These are phyloP conservation scores for Leucosticte australis DNA, from an alignment of 2,113 vertebrate genomes.

Conservation along the genomic window DNA sequence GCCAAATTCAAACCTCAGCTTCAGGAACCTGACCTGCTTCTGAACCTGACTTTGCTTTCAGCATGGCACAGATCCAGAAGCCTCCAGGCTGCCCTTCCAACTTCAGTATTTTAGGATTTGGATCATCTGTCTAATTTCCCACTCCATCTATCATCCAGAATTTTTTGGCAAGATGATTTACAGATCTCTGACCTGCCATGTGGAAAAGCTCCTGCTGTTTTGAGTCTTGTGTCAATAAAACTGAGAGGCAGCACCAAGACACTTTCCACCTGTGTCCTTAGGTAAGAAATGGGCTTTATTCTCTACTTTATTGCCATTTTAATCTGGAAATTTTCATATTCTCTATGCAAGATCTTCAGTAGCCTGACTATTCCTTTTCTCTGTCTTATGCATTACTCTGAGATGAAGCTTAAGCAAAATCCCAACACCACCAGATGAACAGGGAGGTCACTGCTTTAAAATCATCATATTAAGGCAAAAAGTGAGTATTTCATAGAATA, in stretches of 20 bases:
- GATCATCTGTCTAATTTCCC: not conserved
- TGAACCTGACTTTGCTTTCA: not conserved
- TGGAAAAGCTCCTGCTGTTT: not conserved
- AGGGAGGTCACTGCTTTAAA: not conserved
- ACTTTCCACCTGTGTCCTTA: not conserved
- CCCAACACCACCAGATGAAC: not conserved
- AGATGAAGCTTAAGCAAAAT: not conserved
- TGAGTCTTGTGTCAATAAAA: not conserved
- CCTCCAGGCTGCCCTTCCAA: not conserved
- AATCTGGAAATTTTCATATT: not conserved
- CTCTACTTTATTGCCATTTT: not conserved
- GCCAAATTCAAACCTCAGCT: not conserved
- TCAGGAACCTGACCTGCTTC: not conserved
- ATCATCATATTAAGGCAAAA: not conserved
- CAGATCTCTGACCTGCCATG: not conserved
- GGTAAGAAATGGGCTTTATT: not conserved
- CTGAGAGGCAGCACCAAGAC: not conserved
- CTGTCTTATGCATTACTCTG: not conserved
- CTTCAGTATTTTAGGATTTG: not conserved
- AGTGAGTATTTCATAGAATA: not conserved
- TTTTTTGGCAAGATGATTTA: not conserved
- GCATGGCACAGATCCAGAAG: not conserved
- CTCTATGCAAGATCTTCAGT: not conserved
- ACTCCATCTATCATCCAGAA: not conserved
- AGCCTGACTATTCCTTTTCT: not conserved